Evolutionary conservation across 2,113 vertebrate genomes (phyloP), one percentile per base, ranked within the genome.

Genomic region (Baryphthengus martii): DNA sequence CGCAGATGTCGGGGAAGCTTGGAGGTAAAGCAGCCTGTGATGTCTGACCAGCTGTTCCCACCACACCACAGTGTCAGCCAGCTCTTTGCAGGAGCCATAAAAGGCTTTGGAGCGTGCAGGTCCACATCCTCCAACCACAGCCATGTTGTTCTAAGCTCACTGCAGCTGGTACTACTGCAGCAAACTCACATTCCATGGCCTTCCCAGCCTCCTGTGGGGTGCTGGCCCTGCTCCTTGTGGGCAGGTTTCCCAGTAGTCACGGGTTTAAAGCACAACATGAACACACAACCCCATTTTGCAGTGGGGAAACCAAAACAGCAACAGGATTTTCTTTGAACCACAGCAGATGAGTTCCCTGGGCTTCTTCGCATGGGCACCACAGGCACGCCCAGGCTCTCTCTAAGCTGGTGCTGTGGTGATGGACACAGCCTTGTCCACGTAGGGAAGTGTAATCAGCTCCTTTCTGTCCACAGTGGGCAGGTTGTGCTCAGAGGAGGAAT

Each of bases 351-450:
- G 20, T 15, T 78, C 40, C 70, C 0, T 1, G 77, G 75, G 52
- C 80, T 78, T 37, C 71, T 82, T 59, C 0, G 0, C 39, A 15
- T 39, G 84, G 76, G 44, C 26, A 3, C 0, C 5, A 2, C 0
- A 11, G 73, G 59, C 73, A 61, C 3, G 0, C 3, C 31, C 18
- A 5, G 53, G 73, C 45, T 13, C 13, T 5, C 25, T 0, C 1
- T 15, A 50, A 37, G 85, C 12, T 0, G 2, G 31, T 13, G 55
- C 13, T 3, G 0, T 1, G 2, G 37, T 0, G 1, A 31, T 3
- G 7, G 40, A 28, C 1, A 1, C 37, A 70, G 74, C 24, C 31
- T 9, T 0, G 24, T 13, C 26, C 20, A 72, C 1, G 40, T 14
- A 7, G 66, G 55, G 88, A 76, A 49, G 45, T 0, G 1, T 12